Evolutionary conservation across 2,113 vertebrate genomes (phyloP).

Genomic region (Cynopterus brachyotis): DNA sequence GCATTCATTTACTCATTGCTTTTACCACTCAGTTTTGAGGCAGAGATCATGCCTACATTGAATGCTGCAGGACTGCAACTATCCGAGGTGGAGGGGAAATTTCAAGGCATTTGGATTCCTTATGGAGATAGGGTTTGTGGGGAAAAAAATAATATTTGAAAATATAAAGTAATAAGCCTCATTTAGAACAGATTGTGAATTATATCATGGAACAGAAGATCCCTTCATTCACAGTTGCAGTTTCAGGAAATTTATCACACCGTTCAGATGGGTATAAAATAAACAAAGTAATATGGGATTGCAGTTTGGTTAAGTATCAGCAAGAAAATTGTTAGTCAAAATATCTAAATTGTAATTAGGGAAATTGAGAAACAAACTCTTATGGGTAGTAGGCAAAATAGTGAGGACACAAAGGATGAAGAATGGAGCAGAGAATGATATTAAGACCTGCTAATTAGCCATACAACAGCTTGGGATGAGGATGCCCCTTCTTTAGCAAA

Average conservation of each 20-base stretch:
- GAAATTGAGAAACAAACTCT: neutral
- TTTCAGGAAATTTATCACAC: neutral
- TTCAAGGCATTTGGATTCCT: neutral
- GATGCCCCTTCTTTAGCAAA: neutral
- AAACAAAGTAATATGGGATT: neutral
- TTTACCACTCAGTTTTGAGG: neutral
- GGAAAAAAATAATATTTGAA: neutral
- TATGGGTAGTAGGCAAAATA: neutral
- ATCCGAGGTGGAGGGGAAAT: neutral
- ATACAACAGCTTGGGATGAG: neutral
- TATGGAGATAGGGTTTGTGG: neutral
- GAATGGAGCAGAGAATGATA: neutral
- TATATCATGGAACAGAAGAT: neutral
- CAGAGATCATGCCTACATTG: neutral
- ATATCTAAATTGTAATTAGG: conserved; percentile 46
- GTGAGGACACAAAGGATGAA: neutral
- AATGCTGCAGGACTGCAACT: neutral
- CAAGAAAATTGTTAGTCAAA: conserved; percentile 27
- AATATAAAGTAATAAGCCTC: neutral
- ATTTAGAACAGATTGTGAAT: neutral
- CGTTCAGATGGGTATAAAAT: neutral
- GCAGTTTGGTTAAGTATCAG: neutral
- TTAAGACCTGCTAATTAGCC: neutral
- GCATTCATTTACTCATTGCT: neutral
- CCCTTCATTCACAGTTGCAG: neutral